A percentile compares a stretch with the other conserved stretches of the same genome.
These are phyloP conservation scores for Pterostichus niger DNA, from an alignment of 2,888 invertebrate genomes.

Conservation along the genomic window DNA sequence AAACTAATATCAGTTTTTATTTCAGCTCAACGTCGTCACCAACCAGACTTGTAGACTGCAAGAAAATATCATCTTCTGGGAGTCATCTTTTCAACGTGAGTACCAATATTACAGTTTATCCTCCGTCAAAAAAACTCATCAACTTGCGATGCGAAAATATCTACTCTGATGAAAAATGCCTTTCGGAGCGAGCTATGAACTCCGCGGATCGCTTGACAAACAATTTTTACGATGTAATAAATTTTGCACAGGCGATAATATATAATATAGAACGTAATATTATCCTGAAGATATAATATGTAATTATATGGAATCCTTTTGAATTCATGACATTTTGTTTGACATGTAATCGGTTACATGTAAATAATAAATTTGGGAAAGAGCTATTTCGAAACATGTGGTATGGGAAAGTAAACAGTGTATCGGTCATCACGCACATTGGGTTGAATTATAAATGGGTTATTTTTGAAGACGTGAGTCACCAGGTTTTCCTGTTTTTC, in stretches of 20 bases:
- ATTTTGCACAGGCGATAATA: slow-evolving; percentile 9
- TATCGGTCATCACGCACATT: slow-evolving; percentile 2
- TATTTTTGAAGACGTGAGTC: slow-evolving; percentile 14
- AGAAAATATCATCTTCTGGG: background rate
- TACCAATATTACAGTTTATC: slow-evolving; percentile 42
- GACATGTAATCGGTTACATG: background rate
- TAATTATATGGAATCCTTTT: slow-evolving; percentile 14
- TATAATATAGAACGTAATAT: background rate
- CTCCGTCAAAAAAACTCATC: slow-evolving; percentile 19
- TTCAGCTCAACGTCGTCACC: slow-evolving; percentile 13
- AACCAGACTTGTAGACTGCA: background rate
- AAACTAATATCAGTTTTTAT: slow-evolving; percentile 14
- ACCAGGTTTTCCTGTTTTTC: background rate
- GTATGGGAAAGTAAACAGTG: background rate
- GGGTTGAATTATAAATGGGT: background rate
- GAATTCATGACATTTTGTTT: background rate
- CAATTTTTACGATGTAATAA: slow-evolving; percentile 30
- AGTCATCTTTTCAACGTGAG: slow-evolving; percentile 3
- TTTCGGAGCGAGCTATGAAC: background rate
- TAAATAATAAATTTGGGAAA: slow-evolving; percentile 5
- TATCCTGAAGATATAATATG: background rate
- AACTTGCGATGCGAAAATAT: background rate
- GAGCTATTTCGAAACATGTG: background rate
- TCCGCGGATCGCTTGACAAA: slow-evolving; percentile 16
- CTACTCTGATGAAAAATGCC: slow-evolving; percentile 19